Percentiles rank a stretch among this genome's conserved stretches.
Evolutionary conservation across 2,797 vertebrate species (phyloP).

Genomic region (Enteromius radiatus): DNA sequence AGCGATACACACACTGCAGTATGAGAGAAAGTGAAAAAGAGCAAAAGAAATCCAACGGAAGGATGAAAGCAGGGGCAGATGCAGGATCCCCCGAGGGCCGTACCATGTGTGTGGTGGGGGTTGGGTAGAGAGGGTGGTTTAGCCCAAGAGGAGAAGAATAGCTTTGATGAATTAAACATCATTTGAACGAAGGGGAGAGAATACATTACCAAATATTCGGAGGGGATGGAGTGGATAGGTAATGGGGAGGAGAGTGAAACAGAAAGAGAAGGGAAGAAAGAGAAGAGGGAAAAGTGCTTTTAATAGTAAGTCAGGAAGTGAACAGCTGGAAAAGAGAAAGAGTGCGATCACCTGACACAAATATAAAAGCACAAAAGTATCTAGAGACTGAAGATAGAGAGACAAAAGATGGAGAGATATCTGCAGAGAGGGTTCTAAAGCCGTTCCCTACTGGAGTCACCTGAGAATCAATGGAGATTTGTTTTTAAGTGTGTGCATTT

Average conservation of each 20-base stretch:
- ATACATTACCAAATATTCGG: conserved; percentile 72
- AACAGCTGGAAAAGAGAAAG: conserved; percentile 20
- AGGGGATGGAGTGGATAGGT: conserved; percentile 38
- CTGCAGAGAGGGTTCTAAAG: conserved; percentile 40
- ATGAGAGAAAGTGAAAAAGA: conserved; percentile 24
- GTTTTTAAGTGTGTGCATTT: conserved; percentile 36
- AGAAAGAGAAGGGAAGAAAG: conserved; percentile 28
- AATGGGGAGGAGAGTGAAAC: conserved; percentile 26
- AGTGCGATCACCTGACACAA: not conserved
- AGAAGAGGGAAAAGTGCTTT: conserved; percentile 26
- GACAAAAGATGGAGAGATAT: conserved; percentile 32
- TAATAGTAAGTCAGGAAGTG: conserved; percentile 45
- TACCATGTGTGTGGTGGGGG: conserved; percentile 67
- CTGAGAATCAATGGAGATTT: conserved; percentile 43
- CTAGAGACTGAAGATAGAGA: conserved; percentile 32
- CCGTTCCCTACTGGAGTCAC: conserved; percentile 43
- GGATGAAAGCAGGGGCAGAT: conserved; percentile 59
- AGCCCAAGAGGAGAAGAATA: conserved; percentile 61
- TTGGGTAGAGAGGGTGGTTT: conserved; percentile 47
- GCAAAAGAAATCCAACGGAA: conserved; percentile 37
- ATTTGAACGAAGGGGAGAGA: conserved; percentile 74
- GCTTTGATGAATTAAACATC: conserved; percentile 88
- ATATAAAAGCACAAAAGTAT: conserved; percentile 22
- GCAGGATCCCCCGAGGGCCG: conserved; percentile 69
- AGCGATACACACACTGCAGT: conserved; percentile 57